Base-by-base conservation (phyloP, 2,113 vertebrate genomes). In the Tragelaphus imberbis region DNA sequence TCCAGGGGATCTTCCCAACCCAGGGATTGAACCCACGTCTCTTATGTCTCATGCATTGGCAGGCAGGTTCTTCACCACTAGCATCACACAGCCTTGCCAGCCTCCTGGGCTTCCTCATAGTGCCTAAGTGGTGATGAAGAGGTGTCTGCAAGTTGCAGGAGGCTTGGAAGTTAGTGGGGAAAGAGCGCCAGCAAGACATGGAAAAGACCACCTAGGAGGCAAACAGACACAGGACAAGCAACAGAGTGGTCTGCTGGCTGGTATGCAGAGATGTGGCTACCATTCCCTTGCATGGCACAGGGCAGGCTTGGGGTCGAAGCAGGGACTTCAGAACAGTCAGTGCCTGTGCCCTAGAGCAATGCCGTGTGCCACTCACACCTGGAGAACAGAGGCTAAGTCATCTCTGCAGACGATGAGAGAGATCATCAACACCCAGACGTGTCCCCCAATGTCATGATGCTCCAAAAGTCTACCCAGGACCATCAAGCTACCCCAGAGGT, bases 251-350 rank as follows among this genome's bases (percentile, higher is more conserved):
- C 55, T 44, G 12, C 28, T 25, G 56, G 56, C 30, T 2, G 25
- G 13, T 25, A 65, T 33, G n/a, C 40, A 55, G 17, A 49, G 33
- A 56, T 21, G 7, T 36, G 91, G 47, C 59, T 49, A 47, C 44
- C n/a, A 7, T 6, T 19, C 23, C 1, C 0, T 36, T 55, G 11
- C 36, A 33, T 2, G 23, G 25, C 33, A 14, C 68, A 23, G 7
- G 33, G 5, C 65, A 68, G 33, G 40, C 51, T 1, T 12, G 40
- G 2, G 36, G 33, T 28, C 49, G 53, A 8, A 85, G 36, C 6
- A 15, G 2, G 55, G 30, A 86, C 59, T 63, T 84, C 30, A 49
- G 92, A 87, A 36, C 6, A 8, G 15, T 25, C 58, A 1, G 14
- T 49, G 44, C 14, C 51, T 75, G 1, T 4, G 27, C 17, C 3